Percentiles rank a stretch among this genome's conserved stretches.
Conservation (phyloP, 1,140 invertebrate genomes). For the Tribolium castaneum region DNA sequence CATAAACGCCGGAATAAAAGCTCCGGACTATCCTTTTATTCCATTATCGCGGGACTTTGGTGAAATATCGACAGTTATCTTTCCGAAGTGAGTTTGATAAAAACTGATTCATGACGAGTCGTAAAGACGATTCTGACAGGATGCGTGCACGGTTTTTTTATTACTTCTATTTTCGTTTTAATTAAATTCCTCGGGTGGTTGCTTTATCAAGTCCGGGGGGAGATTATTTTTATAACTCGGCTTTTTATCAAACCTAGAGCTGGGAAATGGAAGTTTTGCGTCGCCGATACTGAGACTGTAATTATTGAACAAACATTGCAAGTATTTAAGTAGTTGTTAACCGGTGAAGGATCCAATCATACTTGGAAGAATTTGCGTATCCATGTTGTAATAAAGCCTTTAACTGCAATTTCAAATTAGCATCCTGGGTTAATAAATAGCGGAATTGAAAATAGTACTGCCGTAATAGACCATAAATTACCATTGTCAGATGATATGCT, state of each 20-base stretch:
- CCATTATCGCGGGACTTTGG: constrained; percentile 20
- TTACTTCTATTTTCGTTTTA: constrained; percentile 25
- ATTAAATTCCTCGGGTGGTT: constrained; percentile 24
- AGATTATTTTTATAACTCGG: constrained; percentile 32
- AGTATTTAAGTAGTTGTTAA: constrained; percentile 1
- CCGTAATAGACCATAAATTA: constrained; percentile 25
- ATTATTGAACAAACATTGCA: neutral
- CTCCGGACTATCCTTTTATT: constrained; percentile 37
- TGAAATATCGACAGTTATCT: constrained; percentile 45
- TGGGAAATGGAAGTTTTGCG: too few species aligned
- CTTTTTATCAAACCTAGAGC: neutral
- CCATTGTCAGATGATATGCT: constrained; percentile 25
- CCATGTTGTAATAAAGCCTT: neutral
- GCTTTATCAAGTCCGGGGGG: constrained; percentile 11
- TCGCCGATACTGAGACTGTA: neutral
- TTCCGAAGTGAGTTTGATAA: constrained; percentile 4
- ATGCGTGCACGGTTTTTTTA: constrained; percentile 23
- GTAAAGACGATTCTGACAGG: constrained; percentile 29
- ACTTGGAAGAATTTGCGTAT: neutral
- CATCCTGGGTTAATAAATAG: constrained; percentile 16
- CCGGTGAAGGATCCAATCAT: constrained; percentile 5
- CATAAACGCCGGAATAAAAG: constrained; percentile 42
- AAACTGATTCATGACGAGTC: constrained; percentile 26
- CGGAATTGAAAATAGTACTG: constrained; percentile 15
- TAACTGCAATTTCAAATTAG: constrained; percentile 11